Evolutionary conservation across 1,140 invertebrate species (phyloP).

Genomic region (Drosophila persimilis): DNA sequence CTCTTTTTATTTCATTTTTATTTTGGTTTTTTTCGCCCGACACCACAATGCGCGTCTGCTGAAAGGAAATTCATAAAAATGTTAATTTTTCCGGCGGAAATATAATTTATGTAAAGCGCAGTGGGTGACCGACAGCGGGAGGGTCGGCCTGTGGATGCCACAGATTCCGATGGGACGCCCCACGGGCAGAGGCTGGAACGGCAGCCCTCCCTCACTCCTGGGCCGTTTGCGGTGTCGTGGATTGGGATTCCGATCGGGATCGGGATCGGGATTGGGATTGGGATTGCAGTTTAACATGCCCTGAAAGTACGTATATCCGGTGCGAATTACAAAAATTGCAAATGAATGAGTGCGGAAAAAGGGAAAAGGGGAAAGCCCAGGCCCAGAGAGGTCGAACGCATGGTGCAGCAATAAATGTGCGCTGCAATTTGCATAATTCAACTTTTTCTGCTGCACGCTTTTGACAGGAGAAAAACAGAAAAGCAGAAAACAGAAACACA

Average conservation of each 20-base stretch:
- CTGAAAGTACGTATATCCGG: slow-evolving; percentile 70
- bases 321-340: slow-evolving; percentile 64
- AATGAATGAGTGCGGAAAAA: slow-evolving; percentile 40
- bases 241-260: slow-evolving; percentile 46
- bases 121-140: slow-evolving; percentile 66
- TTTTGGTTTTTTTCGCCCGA: slow-evolving; percentile 29
- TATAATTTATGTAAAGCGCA: slow-evolving; percentile 82
- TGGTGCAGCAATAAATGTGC: slow-evolving; percentile 17
- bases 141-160: slow-evolving; percentile 2
- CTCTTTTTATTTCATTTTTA: slow-evolving; percentile 6
- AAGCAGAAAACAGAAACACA: background rate
- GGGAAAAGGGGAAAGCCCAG: slow-evolving; percentile 7
- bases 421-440: slow-evolving; percentile 49
- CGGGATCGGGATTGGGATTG: slow-evolving; percentile 42
- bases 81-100: slow-evolving; percentile 81
- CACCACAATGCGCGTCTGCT: slow-evolving; percentile 71
- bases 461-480: too few species aligned
- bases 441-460: slow-evolving; percentile 22
- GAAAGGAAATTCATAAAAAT: slow-evolving; percentile 82
- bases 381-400: too few species aligned
- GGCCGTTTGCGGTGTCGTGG: slow-evolving; percentile 35
- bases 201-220: background rate
- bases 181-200: slow-evolving; percentile 10
- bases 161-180: background rate
- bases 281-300: slow-evolving; percentile 59